Percentiles rank a stretch among this genome's conserved stretches.
phyloP scores from a whole-genome alignment of 2,888 invertebrate species.

The Cryptocephalus primarius region DNA sequence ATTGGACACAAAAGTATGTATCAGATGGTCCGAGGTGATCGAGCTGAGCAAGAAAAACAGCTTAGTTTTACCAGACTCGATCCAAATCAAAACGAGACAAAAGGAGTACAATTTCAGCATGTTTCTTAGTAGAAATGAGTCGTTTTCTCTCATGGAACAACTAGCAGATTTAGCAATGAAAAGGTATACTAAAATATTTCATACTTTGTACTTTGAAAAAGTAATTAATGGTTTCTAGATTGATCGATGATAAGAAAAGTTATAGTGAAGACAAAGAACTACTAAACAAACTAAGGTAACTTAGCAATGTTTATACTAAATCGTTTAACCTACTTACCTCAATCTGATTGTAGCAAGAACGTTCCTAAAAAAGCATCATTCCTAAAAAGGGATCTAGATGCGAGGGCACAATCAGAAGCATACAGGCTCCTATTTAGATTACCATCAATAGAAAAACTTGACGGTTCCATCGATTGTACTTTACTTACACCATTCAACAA shows the following conservation, averaged over 20 bases:
- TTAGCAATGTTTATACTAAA: neutral
- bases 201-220: slow-evolving; percentile 8
- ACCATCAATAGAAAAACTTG: slow-evolving; percentile 82
- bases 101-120: slow-evolving; percentile 85
- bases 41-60: slow-evolving; percentile 69
- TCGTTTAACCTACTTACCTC: neutral
- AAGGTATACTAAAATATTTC: slow-evolving; percentile 39
- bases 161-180: slow-evolving; percentile 95
- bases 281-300: slow-evolving; percentile 63
- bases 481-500: slow-evolving; percentile 95
- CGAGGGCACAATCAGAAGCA: slow-evolving; percentile 85
- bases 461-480: slow-evolving; percentile 85
- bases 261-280: slow-evolving; percentile 84
- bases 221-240: slow-evolving; percentile 42
- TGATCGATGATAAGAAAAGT: slow-evolving; percentile 85
- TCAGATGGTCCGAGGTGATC: slow-evolving; percentile 85
- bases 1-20: slow-evolving; percentile 71
- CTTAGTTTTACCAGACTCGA: slow-evolving; percentile 72
- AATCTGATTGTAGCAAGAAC: slow-evolving; percentile 52
- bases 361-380: slow-evolving; percentile 84
- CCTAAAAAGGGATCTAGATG: slow-evolving; percentile 89
- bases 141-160: slow-evolving; percentile 87
- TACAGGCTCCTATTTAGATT: slow-evolving; percentile 77
- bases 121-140: slow-evolving; percentile 81
- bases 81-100: slow-evolving; percentile 76